Conservation (phyloP, 2,797 vertebrate genomes). For the Acomys russatus region DNA sequence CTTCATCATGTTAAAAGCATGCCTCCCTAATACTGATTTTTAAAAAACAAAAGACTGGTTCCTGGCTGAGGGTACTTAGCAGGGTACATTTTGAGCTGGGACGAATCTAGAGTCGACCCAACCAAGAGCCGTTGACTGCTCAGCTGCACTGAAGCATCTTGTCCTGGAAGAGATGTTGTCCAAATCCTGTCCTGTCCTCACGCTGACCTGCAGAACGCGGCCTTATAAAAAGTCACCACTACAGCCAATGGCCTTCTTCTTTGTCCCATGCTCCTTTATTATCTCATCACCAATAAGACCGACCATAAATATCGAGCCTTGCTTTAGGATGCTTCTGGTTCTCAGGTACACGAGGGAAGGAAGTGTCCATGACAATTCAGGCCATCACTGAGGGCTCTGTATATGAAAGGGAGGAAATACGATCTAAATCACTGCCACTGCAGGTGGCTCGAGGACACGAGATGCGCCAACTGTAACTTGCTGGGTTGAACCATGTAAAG, state of each 20-base stretch:
- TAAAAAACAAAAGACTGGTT: neutral
- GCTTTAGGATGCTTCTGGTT: neutral
- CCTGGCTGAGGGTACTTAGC: neutral
- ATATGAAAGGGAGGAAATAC: neutral
- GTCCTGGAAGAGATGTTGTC: neutral
- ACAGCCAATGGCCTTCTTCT: neutral
- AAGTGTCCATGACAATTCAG: neutral
- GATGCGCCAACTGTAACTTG: neutral
- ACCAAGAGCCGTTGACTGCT: neutral
- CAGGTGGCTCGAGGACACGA: neutral
- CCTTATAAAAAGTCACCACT: neutral
- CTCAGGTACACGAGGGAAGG: neutral
- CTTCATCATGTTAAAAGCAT: conserved; percentile 26
- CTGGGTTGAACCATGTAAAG: neutral
- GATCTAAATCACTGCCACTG: neutral
- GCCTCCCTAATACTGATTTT: conserved; percentile 23
- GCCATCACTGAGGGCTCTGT: neutral
- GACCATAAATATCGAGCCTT: neutral
- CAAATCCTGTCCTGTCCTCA: neutral
- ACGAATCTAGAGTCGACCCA: neutral
- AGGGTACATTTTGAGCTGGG: neutral
- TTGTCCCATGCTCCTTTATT: neutral
- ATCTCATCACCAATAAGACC: neutral
- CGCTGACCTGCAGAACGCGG: neutral
- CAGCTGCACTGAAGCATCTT: neutral